Base-by-base conservation (phyloP, 2,888 invertebrate genomes). In the Ormia ochracea region DNA sequence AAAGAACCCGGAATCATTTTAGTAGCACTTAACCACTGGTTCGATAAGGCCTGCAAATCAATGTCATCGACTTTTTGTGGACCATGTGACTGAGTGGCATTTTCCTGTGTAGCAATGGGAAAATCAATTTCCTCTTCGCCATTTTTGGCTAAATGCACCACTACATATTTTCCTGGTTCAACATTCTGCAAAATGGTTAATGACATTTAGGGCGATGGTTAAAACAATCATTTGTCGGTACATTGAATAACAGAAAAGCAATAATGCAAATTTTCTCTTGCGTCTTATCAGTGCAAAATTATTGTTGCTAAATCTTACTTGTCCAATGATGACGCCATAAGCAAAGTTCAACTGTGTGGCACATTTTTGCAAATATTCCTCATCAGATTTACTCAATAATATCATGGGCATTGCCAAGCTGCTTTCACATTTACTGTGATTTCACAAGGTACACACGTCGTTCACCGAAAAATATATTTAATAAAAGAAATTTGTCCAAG, bases 1-100 rank as follows among this genome's bases (percentile, higher is more conserved):
- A 97, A 93, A 52, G 97, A 97, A 45, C 97, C 98, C 33, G 97
- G 96, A 79, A 97, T 90, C 96, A 97, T 97, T 89, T 96, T 93
- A 2, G 94, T 94, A 1, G 96, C 95, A 91, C 96, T 95, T 87
- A 94, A 93, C 43, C 96, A 96, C 90, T 97, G 96, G 86, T 95
- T 84, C 3, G 87, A 85, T 66, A 89, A 68, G 0, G 87, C 84
- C 72, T 88, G 87, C 9, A 86, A 82, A 70, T 87, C 85, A 17
- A 89, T 84, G 48, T 85, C 85, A 2, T 85, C 81, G n/a, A 86
- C 84, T 14, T 82, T 81, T 14, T 69, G 72, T 14, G 63, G 72
- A 5, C 77, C 65, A 23, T 75, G 81, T n/a, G 56, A 36, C 3
- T 84, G 82, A 3, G 66, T 59, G 1, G 82, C 56, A 17, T 84